Evolutionary conservation across 2,113 vertebrate genomes (phyloP).

Genomic region (Lutjanus erythropterus): DNA sequence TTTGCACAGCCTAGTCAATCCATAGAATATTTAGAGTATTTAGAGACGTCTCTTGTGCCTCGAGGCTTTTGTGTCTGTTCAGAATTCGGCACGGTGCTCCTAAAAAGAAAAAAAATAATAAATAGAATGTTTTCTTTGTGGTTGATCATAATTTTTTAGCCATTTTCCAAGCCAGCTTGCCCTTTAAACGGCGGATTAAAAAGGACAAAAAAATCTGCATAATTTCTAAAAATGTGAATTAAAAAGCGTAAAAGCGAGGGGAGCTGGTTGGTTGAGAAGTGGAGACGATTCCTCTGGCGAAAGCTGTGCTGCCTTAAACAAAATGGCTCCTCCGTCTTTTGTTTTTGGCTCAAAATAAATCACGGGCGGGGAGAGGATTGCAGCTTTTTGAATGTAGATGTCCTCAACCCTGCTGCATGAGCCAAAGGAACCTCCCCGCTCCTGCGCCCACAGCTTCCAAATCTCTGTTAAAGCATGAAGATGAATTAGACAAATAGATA

Average conservation of each 20-base stretch:
- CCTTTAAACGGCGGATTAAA: conserved; percentile 14
- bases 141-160: conserved; percentile 49
- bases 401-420: conserved; percentile 33
- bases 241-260: conserved; percentile 63
- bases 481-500: conserved; percentile 59
- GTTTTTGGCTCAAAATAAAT: conserved; percentile 16
- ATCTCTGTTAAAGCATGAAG: conserved; percentile 61
- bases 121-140: conserved; percentile 59
- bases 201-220: conserved; percentile 48
- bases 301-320: conserved; percentile 12
- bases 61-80: conserved; percentile 72
- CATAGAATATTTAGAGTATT: conserved; percentile 56
- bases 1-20: conserved; percentile 81
- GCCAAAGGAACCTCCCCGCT: conserved; percentile 46
- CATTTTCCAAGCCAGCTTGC: conserved; percentile 54
- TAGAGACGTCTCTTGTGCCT: conserved; percentile 80
- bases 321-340: conserved; percentile 28
- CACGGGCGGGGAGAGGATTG: conserved; percentile 5
- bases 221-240: conserved; percentile 51
- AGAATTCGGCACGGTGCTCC: conserved; percentile 66
- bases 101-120: too few relatives aligned
- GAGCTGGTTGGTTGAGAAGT: conserved; percentile 5
- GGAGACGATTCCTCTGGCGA: conserved; percentile 4
- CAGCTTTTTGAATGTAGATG: conserved; percentile 63
- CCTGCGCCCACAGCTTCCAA: conserved; percentile 9